Evolutionary conservation across 2,888 invertebrate genomes (phyloP), one percentile per base, ranked within the genome.

Genomic region (Diaphora mendica): DNA sequence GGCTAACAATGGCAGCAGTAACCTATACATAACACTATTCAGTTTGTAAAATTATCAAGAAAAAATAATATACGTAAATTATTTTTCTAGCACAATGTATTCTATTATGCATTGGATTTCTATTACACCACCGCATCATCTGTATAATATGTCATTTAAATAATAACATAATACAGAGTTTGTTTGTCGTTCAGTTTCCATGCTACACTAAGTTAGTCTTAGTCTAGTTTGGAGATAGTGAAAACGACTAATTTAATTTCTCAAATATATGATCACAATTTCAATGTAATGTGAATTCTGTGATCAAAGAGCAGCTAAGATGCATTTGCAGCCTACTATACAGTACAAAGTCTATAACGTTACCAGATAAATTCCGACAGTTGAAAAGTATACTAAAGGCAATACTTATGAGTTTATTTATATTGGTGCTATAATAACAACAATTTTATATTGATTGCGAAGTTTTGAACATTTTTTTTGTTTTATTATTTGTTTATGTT

Each of bases 181-280:
- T 62, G 26, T 74, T 74, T 71, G 72, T 83, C 74, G 79, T 72
- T 65, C 59, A 71, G 80, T 88, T 88, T 91, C 91, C 88, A 78
- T 79, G 79, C 86, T 88, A 86, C 79, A 79, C 91, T 91, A 91
- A 89, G 91, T 80, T 55, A 68, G 85, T 71, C 91, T 91, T 91
- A 91, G 86, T 87, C 77, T 87, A 85, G 85, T 80, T 76, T 79
- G 87, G 89, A 89, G 87, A 87, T 78, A 75, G 59, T 68, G 72
- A 71, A 82, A 82, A 80, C 82, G 79, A 76, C 81, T 64, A 68
- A 70, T 73, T 66, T 8, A 67, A 64, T 70, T 71, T 42, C 26
- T 64, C 51, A 35, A 70, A 77, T 30, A 64, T 76, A 72, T 75
- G 70, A 84, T 68, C 69, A 82, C 73, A 80, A 79, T 77, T 70